phyloP scores from a whole-genome alignment of 2,797 vertebrate genomes.

The Peromyscus eremicus region DNA sequence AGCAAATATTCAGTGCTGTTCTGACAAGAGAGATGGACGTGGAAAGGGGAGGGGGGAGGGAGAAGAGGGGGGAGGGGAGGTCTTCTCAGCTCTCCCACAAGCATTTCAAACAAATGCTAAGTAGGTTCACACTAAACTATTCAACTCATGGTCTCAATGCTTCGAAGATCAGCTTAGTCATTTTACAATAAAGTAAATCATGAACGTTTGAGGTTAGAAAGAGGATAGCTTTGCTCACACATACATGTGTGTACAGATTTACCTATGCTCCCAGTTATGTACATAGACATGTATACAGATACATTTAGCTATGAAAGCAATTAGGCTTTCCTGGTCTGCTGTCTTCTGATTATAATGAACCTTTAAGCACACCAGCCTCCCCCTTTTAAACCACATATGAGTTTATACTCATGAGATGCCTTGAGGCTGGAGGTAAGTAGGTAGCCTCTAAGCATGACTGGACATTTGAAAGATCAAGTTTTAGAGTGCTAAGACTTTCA shows the following conservation, averaged over 20 bases:
- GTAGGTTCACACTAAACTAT: background rate
- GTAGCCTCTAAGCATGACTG: background rate
- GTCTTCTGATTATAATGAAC: background rate
- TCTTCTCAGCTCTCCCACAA: background rate
- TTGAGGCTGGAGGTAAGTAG: no score
- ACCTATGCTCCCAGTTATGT: background rate
- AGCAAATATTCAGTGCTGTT: background rate
- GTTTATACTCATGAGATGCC: background rate
- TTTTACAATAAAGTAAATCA: background rate
- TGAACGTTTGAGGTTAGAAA: background rate
- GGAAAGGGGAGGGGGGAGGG: no score
- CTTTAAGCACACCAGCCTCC: background rate
- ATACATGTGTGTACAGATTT: background rate
- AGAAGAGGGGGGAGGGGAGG: no score
- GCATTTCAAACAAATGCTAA: slow-evolving; percentile 28
- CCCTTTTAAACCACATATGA: background rate
- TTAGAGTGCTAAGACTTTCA: background rate
- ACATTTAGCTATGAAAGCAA: background rate
- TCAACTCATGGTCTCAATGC: background rate
- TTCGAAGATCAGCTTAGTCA: background rate
- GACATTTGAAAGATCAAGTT: background rate
- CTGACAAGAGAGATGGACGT: background rate
- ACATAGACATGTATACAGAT: background rate
- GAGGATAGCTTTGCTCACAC: background rate
- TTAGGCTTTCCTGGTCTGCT: background rate